Conservation (phyloP, 2,797 vertebrate genomes). For the Salarias fasciatus region DNA sequence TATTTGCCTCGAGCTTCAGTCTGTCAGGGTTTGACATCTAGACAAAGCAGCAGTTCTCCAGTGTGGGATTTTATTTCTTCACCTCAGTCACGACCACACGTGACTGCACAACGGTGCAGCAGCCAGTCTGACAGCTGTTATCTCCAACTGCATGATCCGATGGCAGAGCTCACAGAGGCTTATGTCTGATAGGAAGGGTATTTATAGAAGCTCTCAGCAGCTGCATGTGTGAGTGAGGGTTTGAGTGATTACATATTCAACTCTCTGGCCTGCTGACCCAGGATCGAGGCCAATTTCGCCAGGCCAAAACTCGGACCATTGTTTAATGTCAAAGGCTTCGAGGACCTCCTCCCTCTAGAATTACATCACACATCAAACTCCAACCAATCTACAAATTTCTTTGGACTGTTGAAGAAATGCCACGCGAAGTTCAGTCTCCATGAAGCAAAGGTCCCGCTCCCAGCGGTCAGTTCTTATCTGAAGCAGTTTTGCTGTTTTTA, state of each 20-base stretch:
- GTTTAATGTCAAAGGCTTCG: constrained; percentile 12
- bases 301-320: constrained; percentile 20
- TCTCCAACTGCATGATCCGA: constrained; percentile 9
- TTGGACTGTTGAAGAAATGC: no score
- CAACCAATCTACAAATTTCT: no score
- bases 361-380: background rate
- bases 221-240: constrained; percentile 11
- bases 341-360: background rate
- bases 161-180: constrained; percentile 21
- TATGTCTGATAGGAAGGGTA: constrained; percentile 46
- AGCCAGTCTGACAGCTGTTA: constrained; percentile 33
- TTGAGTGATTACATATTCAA: constrained; percentile 5
- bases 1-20: no score
- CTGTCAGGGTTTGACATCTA: background rate
- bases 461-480: no score
- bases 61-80: background rate
- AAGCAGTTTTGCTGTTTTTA: no score
- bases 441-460: no score
- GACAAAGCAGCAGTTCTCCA: background rate
- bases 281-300: background rate
- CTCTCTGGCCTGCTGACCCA: constrained; percentile 11
- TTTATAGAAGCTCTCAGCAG: constrained; percentile 65
- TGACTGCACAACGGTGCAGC: constrained; percentile 4
- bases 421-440: no score
- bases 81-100: background rate